Conservation (phyloP, 2,113 vertebrate species). For the Cheilinus undulatus region DNA sequence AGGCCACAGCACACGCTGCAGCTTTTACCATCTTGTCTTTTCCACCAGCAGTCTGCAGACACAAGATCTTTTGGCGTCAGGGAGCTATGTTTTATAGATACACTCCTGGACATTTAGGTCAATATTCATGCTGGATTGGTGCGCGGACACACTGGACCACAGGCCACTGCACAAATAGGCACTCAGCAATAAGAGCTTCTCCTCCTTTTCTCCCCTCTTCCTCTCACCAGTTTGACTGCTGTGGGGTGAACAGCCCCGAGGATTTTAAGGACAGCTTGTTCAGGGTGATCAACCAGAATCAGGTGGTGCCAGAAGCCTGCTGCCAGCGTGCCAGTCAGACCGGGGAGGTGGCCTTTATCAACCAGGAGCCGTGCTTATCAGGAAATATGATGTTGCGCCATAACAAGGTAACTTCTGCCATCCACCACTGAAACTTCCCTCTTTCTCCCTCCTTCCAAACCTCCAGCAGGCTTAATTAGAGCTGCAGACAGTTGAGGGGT, state of each 20-base stretch:
- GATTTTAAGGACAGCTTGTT: slow-evolving; percentile 89
- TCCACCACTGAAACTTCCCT: slow-evolving; percentile 16
- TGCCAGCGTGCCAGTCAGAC: slow-evolving; percentile 87
- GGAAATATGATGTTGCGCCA: slow-evolving; percentile 88
- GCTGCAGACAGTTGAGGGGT: slow-evolving; percentile 55
- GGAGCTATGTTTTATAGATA: slow-evolving; percentile 58
- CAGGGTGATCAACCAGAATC: slow-evolving; percentile 74
- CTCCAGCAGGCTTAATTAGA: slow-evolving; percentile 72
- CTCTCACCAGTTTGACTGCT: slow-evolving; percentile 92
- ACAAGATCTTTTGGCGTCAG: slow-evolving; percentile 17
- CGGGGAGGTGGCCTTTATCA: slow-evolving; percentile 79
- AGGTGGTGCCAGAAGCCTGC: slow-evolving; percentile 87
- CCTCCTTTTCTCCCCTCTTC: slow-evolving; percentile 40
- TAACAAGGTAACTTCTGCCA: slow-evolving; percentile 88
- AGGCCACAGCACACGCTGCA: slow-evolving; percentile 68
- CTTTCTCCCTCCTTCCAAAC: slow-evolving; percentile 46
- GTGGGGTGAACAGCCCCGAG: slow-evolving; percentile 93
- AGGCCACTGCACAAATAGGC: slow-evolving; percentile 53
- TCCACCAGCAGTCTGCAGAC: slow-evolving; percentile 31
- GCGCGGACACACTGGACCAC: slow-evolving; percentile 43
- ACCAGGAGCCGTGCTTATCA: slow-evolving; percentile 86
- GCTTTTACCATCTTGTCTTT: slow-evolving; percentile 25
- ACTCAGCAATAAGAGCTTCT: slow-evolving; percentile 45
- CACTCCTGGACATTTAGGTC: slow-evolving; percentile 65
- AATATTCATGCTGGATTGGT: slow-evolving; percentile 64